Percentiles rank a stretch among this genome's conserved stretches.
Evolutionary conservation across 2,797 vertebrate species (phyloP).

Genomic region (Spea hammondii): DNA sequence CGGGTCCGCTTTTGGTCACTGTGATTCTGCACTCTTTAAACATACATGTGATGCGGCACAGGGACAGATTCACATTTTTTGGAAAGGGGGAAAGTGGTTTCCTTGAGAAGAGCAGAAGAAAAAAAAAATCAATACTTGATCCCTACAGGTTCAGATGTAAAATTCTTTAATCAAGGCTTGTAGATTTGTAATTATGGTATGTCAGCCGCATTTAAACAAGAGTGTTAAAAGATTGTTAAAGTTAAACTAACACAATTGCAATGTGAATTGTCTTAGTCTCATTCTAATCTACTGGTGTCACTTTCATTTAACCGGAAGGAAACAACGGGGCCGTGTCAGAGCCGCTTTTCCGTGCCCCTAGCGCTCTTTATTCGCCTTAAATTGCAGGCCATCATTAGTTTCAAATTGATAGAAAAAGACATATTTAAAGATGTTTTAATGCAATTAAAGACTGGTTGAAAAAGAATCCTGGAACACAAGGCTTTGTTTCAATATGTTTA

Average conservation of each 20-base stretch:
- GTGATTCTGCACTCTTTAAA: background rate
- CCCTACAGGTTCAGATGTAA: conserved; percentile 85
- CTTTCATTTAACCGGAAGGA: conserved; percentile 84
- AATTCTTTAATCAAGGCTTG: conserved; percentile 86
- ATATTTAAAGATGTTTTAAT: conserved; percentile 53
- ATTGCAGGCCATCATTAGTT: conserved; percentile 64
- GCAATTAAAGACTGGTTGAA: conserved; percentile 52
- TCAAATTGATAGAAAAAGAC: conserved; percentile 61
- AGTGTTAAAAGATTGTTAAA: conserved; percentile 84
- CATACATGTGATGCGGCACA: background rate
- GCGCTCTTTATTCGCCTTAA: conserved; percentile 72
- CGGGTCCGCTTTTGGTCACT: no score
- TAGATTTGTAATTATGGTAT: conserved; percentile 93
- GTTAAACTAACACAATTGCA: conserved; percentile 92
- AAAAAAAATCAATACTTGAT: conserved; percentile 73
- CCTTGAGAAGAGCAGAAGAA: conserved; percentile 54
- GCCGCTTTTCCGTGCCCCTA: conserved; percentile 77
- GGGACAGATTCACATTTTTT: conserved; percentile 49
- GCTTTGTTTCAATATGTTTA: no score
- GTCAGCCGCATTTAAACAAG: conserved; percentile 88
- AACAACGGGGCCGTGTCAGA: conserved; percentile 74
- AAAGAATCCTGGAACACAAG: conserved; percentile 7
- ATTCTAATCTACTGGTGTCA: conserved; percentile 93
- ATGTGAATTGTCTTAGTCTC: conserved; percentile 94
- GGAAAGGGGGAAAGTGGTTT: conserved; percentile 56